Conservation (phyloP, 2,113 vertebrate species). For the Myocastor coypus region DNA sequence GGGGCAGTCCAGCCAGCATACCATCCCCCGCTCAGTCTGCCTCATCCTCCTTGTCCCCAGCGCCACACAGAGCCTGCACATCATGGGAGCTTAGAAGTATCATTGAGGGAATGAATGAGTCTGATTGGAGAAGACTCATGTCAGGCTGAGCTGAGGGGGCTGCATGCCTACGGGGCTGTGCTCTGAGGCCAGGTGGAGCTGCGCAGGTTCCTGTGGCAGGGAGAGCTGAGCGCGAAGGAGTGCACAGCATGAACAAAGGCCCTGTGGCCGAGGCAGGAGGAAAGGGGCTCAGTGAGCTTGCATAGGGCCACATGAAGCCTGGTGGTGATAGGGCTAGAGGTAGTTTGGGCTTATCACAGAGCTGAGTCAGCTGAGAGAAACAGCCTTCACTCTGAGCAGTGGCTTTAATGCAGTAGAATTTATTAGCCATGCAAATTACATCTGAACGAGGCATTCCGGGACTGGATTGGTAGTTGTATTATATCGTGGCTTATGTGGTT, state of each 20-base stretch:
- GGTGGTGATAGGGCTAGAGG: background rate
- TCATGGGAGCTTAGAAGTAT: background rate
- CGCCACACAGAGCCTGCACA: background rate
- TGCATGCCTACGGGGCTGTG: background rate
- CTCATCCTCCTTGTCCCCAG: background rate
- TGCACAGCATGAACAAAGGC: background rate
- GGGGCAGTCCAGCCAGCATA: background rate
- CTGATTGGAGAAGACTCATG: background rate
- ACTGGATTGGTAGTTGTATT: background rate
- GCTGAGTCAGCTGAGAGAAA: background rate
- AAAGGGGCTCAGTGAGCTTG: background rate
- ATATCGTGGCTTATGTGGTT: background rate
- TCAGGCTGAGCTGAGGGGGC: background rate
- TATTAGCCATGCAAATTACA: background rate
- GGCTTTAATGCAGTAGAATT: background rate
- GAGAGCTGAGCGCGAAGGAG: background rate
- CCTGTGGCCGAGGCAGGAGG: background rate
- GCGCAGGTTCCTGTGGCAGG: background rate
- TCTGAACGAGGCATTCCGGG: background rate
- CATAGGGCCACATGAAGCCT: background rate
- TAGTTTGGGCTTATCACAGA: background rate
- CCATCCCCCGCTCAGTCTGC: background rate
- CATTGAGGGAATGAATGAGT: background rate
- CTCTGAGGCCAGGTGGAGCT: background rate
- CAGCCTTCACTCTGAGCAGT: background rate